Conservation (phyloP, 2,113 vertebrate species). For the Sisor rabdophorus region DNA sequence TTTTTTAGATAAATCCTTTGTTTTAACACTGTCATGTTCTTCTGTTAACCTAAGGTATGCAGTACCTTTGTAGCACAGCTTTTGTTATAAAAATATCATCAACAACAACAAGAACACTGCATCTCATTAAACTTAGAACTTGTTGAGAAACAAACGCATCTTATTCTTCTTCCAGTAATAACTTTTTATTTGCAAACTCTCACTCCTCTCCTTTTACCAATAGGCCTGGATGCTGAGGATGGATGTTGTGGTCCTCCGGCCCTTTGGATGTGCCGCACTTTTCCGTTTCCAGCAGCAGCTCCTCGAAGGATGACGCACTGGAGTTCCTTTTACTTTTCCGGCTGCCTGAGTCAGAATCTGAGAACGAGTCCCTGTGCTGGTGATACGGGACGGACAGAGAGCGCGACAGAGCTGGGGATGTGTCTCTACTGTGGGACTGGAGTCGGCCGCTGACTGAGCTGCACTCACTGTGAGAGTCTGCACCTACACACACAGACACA, state of each 20-base stretch:
- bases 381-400: conserved; percentile 56
- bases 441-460: conserved; percentile 72
- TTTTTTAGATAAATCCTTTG: background rate
- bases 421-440: conserved; percentile 71
- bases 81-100: background rate
- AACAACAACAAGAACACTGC: no score
- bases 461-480: conserved; percentile 56
- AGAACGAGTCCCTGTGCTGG: conserved; percentile 61
- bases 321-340: conserved; percentile 67
- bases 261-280: background rate
- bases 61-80: background rate
- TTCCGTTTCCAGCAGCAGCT: conserved; percentile 73
- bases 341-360: background rate
- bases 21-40: background rate
- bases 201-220: conserved; percentile 41
- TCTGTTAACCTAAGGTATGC: background rate
- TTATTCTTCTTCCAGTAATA: background rate
- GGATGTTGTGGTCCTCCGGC: conserved; percentile 23
- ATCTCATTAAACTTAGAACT: background rate
- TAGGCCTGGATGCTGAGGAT: conserved; percentile 20
- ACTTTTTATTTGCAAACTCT: background rate
- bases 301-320: conserved; percentile 80
- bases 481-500: conserved; percentile 44
- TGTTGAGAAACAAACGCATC: no score
- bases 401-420: conserved; percentile 65